These are phyloP conservation scores for Apamea epomidion DNA, from an alignment of 2,888 invertebrate genomes.

Conservation along the genomic window DNA sequence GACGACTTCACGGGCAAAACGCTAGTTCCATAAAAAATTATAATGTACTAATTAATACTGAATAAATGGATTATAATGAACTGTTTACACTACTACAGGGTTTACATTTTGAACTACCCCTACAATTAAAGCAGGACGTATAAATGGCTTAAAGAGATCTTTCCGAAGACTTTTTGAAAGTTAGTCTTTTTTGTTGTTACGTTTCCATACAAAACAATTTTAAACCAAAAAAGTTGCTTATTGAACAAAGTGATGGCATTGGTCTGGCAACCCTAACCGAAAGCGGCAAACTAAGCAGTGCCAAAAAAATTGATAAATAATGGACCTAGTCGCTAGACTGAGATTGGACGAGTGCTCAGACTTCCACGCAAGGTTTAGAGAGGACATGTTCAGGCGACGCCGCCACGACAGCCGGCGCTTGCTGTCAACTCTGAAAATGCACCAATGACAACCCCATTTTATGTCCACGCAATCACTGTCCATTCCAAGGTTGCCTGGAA, in stretches of 20 bases:
- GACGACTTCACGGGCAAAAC: not conserved
- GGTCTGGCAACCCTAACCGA: slow-evolving; percentile 47
- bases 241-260: not conserved
- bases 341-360: slow-evolving; percentile 73
- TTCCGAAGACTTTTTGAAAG: not conserved
- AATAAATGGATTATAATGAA: not conserved
- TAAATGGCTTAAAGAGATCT: not conserved
- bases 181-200: not conserved
- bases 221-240: not conserved
- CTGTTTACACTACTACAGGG: not conserved
- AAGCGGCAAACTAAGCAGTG: slow-evolving; percentile 54
- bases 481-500: not conserved
- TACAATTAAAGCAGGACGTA: not conserved
- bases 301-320: slow-evolving; percentile 31
- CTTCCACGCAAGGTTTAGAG: slow-evolving; percentile 66
- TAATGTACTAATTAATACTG: not conserved
- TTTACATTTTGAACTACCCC: slow-evolving; percentile 1
- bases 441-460: slow-evolving; percentile 9
- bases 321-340: slow-evolving; percentile 76
- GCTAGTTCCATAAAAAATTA: not conserved
- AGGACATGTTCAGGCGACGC: slow-evolving; percentile 71
- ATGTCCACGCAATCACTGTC: not conserved
- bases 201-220: not conserved
- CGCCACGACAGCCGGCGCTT: slow-evolving; percentile 75
- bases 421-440: slow-evolving; percentile 55